Base-by-base conservation (phyloP, 1,140 invertebrate genomes). In the Calliphora vicina region DNA sequence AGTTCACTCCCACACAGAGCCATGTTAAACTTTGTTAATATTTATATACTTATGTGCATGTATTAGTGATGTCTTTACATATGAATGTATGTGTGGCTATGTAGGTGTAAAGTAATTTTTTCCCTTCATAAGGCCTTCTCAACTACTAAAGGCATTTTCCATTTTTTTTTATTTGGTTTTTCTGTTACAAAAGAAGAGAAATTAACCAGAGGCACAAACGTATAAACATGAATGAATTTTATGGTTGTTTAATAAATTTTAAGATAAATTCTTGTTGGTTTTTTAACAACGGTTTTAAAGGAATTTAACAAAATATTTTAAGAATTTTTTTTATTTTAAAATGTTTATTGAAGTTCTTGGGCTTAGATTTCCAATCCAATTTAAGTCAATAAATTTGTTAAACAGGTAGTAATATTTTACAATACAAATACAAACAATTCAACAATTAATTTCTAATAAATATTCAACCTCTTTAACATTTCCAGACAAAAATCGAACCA, bases 101-200 rank as follows among this genome's bases (percentile, higher is more conserved):
- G 74, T 43, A 78, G 74, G 74, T 78, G 74, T 25, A 78, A 78
- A 78, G 35, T 43, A 43, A 43, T 43, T 78, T 78, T 67, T 67
- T 67, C 61, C 50, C 27, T 35, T 35, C 72, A 78, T 74, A 17
- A n/a, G 72, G 74, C 74, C 8, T 76, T 50, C 45, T 74, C 72
- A 76, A 76, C 74, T 20, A 20, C 74, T 43, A 25, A 76, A 76
- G 74, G 74, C 74, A 76, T 26, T 76, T 76, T 43, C 35, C 1
- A 61, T 9, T 9, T 20, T 9, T 9, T 20, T 23, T 23, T 67
- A 67, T 23, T 23, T 9, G 8, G n/a, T 57, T 57, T 57, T 57
- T 3, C 50, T 57, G 61, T 5, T 23, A 50, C 45, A 50, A 50
- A 50, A 50, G 15, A 50, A 4, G 1, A 13, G 15, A 43, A 43